phyloP scores from a whole-genome alignment of 2,113 vertebrate genomes.

The Cynopterus brachyotis region DNA sequence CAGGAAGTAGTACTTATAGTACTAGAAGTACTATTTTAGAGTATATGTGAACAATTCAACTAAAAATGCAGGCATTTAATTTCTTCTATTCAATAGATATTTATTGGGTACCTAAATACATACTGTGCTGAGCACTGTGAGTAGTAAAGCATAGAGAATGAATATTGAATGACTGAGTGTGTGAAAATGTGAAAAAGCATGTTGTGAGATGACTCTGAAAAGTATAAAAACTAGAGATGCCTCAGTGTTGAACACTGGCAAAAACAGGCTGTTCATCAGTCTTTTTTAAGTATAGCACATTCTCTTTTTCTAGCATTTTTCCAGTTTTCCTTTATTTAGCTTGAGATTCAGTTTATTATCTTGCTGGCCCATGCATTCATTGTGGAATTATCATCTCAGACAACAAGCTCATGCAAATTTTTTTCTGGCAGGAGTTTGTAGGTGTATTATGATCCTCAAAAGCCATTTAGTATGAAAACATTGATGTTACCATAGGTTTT shows the following conservation, averaged over 20 bases:
- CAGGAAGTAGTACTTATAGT: not conserved
- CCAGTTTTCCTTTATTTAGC: not conserved
- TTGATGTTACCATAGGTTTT: not conserved
- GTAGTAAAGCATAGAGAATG: not conserved
- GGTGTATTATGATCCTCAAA: not conserved
- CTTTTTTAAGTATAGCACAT: not conserved
- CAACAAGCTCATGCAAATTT: not conserved
- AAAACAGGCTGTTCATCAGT: not conserved
- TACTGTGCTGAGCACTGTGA: not conserved
- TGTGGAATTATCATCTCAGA: not conserved
- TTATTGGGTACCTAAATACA: not conserved
- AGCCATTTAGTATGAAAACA: not conserved
- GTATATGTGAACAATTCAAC: not conserved
- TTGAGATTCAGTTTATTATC: not conserved
- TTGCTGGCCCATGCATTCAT: not conserved
- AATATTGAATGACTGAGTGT: not conserved
- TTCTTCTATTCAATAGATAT: not conserved
- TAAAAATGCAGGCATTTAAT: not conserved
- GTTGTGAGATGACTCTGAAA: not conserved
- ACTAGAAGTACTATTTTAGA: not conserved
- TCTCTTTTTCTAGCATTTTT: not conserved
- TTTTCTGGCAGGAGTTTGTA: not conserved
- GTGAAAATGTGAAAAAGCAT: not conserved
- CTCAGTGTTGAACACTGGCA: not conserved
- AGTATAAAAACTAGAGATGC: not conserved